A percentile compares a stretch with the other conserved stretches of the same genome.
Conservation (phyloP, 2,888 invertebrate genomes). For the Idaea aversata region DNA sequence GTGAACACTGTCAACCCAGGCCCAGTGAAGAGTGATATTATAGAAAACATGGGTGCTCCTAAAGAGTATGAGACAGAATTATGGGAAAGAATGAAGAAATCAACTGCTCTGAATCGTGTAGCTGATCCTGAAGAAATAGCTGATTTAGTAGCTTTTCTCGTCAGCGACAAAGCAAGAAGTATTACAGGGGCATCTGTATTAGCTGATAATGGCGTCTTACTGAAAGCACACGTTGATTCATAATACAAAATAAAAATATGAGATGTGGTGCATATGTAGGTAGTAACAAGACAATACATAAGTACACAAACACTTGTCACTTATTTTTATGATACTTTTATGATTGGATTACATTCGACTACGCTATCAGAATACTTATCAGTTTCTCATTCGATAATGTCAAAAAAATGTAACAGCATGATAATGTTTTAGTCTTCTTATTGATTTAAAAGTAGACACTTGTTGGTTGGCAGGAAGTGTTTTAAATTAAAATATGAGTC, state of each 20-base stretch:
- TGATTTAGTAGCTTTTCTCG: constrained; percentile 88
- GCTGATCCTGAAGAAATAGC: constrained; percentile 89
- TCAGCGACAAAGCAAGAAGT: constrained; percentile 88
- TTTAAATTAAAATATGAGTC: constrained; percentile 14
- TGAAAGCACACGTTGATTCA: not conserved
- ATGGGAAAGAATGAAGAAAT: constrained; percentile 59
- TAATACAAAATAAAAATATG: not conserved
- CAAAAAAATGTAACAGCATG: not conserved
- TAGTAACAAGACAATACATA: no score
- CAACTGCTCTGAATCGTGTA: constrained; percentile 83
- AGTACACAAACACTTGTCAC: not conserved
- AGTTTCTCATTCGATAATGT: not conserved
- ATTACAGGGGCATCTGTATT: constrained; percentile 84
- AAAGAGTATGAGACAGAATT: constrained; percentile 51
- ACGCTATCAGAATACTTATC: not conserved
- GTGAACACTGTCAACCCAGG: constrained; percentile 87
- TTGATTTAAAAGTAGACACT: no score
- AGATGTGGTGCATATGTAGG: not conserved
- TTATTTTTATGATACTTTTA: no score
- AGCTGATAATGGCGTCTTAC: constrained; percentile 24
- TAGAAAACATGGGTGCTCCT: constrained; percentile 23
- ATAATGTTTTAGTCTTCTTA: not conserved
- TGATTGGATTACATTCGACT: no score
- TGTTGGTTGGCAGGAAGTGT: not conserved
- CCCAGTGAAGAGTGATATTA: constrained; percentile 68